These are phyloP conservation scores for Microcebus tavaratra DNA, from an alignment of 2,113 vertebrate genomes.

Conservation along the genomic window DNA sequence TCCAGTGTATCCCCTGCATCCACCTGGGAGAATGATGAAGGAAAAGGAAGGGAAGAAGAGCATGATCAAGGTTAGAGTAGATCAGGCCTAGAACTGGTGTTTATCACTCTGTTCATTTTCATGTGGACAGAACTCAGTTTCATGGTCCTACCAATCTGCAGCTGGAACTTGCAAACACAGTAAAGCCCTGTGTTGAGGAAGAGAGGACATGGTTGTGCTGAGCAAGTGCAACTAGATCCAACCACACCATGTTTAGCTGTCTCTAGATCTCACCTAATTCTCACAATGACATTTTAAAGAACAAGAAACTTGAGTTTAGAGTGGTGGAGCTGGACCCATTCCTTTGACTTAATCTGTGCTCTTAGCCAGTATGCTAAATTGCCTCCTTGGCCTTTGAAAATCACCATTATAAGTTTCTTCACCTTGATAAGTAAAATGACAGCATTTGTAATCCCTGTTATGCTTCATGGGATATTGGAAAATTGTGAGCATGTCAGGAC, in stretches of 20 bases:
- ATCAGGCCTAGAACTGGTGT: neutral
- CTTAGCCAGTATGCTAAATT: neutral
- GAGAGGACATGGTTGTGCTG: neutral
- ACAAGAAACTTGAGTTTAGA: neutral
- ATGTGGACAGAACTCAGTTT: neutral
- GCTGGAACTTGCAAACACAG: neutral
- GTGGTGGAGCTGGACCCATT: neutral
- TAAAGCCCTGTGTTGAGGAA: neutral
- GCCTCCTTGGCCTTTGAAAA: conserved; percentile 29
- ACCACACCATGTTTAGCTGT: neutral
- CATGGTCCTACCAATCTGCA: neutral
- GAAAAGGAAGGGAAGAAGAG: neutral
- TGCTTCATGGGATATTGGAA: neutral
- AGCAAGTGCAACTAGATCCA: neutral
- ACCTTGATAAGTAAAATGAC: conserved; percentile 41
- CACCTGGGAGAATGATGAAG: neutral
- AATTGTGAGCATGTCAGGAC: conserved; percentile 32
- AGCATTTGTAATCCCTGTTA: neutral
- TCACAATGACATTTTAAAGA: neutral
- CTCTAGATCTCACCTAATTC: neutral
- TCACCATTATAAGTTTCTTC: conserved; percentile 21
- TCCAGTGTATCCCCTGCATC: neutral
- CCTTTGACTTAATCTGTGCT: neutral
- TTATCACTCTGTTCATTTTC: neutral
- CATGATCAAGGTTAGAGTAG: neutral